Evolutionary conservation across 2,113 vertebrate genomes (phyloP).

Genomic region (Platysteira castanea): DNA sequence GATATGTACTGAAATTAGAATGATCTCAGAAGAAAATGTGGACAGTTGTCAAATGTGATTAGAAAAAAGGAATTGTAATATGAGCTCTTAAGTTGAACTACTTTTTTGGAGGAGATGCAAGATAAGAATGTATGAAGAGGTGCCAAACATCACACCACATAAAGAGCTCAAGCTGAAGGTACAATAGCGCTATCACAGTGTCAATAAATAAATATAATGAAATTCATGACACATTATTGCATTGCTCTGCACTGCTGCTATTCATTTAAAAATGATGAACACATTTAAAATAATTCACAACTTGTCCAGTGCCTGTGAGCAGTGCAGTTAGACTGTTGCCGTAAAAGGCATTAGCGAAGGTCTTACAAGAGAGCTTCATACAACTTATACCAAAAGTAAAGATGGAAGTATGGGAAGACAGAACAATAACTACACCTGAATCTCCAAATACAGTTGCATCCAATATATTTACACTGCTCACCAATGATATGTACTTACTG

Average conservation of each 20-base stretch:
- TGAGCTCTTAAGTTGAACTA: background rate
- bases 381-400: slow-evolving; percentile 4
- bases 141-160: background rate
- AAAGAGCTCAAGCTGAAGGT: slow-evolving; percentile 40
- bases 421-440: slow-evolving; percentile 6
- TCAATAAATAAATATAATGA: slow-evolving; percentile 73
- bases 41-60: background rate
- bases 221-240: slow-evolving; percentile 69
- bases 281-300: slow-evolving; percentile 60
- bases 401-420: background rate
- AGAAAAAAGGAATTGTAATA: background rate
- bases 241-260: slow-evolving; percentile 51
- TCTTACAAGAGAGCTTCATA: background rate
- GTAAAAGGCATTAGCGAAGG: slow-evolving; percentile 1
- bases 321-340: background rate
- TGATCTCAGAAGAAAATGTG: background rate
- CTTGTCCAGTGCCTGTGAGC: slow-evolving; percentile 36
- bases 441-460: background rate
- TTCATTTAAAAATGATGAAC: slow-evolving; percentile 64
- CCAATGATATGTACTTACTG: slow-evolving; percentile 35
- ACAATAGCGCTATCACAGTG: slow-evolving; percentile 43
- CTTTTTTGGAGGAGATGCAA: slow-evolving; percentile 24
- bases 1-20: background rate
- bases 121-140: background rate
- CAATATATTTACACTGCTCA: slow-evolving; percentile 61